Evolutionary conservation across 2,888 invertebrate species (phyloP).

Genomic region (Drosophila borealis): DNA sequence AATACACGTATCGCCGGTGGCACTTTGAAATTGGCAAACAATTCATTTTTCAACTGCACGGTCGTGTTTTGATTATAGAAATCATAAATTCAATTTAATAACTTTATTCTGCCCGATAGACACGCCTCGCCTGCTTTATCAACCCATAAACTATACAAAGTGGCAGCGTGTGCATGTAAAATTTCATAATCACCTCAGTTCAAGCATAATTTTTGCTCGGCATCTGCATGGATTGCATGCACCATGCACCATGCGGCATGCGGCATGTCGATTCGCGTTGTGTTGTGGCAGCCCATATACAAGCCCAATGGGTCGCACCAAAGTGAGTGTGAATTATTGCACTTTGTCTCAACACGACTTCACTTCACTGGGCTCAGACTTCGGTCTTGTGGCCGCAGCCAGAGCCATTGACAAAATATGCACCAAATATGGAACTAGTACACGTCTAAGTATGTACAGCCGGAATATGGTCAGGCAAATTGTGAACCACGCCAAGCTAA

Average conservation of each 20-base stretch:
- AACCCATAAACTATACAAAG: conserved; percentile 64
- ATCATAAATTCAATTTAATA: conserved; percentile 72
- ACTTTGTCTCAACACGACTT: conserved; percentile 76
- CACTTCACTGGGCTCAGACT: conserved; percentile 15
- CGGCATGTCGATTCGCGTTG: conserved; percentile 45
- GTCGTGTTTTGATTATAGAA: conserved; percentile 42
- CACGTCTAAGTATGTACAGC: conserved; percentile 17
- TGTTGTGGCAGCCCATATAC: conserved; percentile 58
- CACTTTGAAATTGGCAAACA: conserved; percentile 59
- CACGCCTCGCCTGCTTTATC: conserved; percentile 52
- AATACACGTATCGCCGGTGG: conserved; percentile 62
- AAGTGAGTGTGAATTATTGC: conserved; percentile 81
- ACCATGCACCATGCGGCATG: conserved; percentile 47
- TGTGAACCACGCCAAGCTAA: conserved; percentile 45
- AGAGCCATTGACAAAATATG: conserved; percentile 58
- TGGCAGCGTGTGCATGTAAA: conserved; percentile 69
- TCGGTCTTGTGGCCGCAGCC: conserved; percentile 15
- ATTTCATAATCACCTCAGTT: conserved; percentile 67
- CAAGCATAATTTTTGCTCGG: conserved; percentile 47
- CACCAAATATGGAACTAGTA: conserved; percentile 56
- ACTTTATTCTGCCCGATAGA: conserved; percentile 55
- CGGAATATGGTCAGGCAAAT: conserved; percentile 40
- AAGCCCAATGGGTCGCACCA: conserved; percentile 62
- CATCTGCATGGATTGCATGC: conserved; percentile 31
- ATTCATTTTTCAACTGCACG: conserved; percentile 62